Evolutionary conservation across 2,797 vertebrate species (phyloP).

Genomic region (Brotula barbata): DNA sequence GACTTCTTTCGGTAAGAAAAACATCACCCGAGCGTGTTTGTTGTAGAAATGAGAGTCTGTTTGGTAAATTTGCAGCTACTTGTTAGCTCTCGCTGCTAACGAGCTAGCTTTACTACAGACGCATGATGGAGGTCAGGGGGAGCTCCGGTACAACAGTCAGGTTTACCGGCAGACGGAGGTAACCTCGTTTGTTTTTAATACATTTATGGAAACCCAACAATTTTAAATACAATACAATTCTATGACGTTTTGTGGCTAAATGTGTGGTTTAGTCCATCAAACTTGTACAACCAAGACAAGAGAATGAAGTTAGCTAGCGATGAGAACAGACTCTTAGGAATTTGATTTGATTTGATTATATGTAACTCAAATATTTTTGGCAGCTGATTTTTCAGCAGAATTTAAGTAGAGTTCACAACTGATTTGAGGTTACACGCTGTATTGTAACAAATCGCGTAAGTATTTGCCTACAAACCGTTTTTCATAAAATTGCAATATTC

Average conservation of each 20-base stretch:
- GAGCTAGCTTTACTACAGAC: constrained; percentile 19
- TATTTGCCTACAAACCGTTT: too few relatives aligned
- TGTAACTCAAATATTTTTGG: neutral
- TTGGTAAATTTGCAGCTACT: neutral
- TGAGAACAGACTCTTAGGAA: neutral
- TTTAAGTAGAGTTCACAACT: neutral
- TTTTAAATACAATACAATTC: too few relatives aligned
- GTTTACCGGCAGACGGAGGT: neutral
- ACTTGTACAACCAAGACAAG: fast-evolving
- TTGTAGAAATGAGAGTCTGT: neutral
- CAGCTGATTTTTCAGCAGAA: neutral
- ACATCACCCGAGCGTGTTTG: neutral
- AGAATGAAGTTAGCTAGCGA: neutral
- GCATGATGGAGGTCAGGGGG: constrained; percentile 16
- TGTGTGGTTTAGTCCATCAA: fast-evolving
- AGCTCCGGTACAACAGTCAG: neutral
- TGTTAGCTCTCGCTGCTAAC: constrained; percentile 7
- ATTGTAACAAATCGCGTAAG: too few relatives aligned
- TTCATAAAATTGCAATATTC: neutral
- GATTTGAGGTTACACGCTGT: neutral
- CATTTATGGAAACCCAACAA: too few relatives aligned
- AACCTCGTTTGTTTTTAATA: neutral
- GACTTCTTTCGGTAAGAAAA: constrained; percentile 48
- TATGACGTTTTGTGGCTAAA: fast-evolving
- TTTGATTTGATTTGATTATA: neutral